These are phyloP conservation scores for Tetramorium simillimum DNA, from an alignment of 1,140 invertebrate species.

Conservation along the genomic window DNA sequence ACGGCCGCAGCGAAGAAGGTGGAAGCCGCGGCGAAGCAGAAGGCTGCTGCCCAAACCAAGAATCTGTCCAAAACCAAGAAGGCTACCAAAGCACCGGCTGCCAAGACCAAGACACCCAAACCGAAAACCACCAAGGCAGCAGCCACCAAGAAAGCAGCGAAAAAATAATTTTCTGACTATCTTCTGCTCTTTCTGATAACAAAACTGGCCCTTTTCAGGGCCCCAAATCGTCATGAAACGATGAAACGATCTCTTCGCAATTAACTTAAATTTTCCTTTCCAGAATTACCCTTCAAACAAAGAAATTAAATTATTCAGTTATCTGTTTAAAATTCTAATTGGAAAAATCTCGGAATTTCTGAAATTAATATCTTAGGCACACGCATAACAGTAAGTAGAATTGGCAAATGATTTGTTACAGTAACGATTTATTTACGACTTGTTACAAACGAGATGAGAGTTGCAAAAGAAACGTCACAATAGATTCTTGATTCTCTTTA, in stretches of 20 bases:
- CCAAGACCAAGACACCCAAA: constrained; percentile 65
- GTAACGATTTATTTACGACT: too few relatives aligned
- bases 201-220: constrained; percentile 72
- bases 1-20: constrained; percentile 37
- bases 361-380: too few relatives aligned
- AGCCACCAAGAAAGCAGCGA: constrained; percentile 51
- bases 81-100: constrained; percentile 63
- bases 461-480: too few relatives aligned
- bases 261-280: neutral
- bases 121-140: constrained; percentile 58
- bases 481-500: too few relatives aligned
- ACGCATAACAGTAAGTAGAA: too few relatives aligned
- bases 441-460: too few relatives aligned
- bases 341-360: too few relatives aligned
- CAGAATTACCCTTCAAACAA: too few relatives aligned
- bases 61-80: constrained; percentile 62
- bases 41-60: constrained; percentile 32
- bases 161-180: constrained; percentile 63
- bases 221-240: constrained; percentile 22
- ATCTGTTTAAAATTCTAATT: too few relatives aligned
- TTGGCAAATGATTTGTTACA: too few relatives aligned
- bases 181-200: neutral
- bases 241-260: neutral
- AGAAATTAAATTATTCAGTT: too few relatives aligned
- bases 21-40: constrained; percentile 50